phyloP scores from a whole-genome alignment of 1,140 invertebrate genomes.

The Zaprionus ghesquierei region DNA sequence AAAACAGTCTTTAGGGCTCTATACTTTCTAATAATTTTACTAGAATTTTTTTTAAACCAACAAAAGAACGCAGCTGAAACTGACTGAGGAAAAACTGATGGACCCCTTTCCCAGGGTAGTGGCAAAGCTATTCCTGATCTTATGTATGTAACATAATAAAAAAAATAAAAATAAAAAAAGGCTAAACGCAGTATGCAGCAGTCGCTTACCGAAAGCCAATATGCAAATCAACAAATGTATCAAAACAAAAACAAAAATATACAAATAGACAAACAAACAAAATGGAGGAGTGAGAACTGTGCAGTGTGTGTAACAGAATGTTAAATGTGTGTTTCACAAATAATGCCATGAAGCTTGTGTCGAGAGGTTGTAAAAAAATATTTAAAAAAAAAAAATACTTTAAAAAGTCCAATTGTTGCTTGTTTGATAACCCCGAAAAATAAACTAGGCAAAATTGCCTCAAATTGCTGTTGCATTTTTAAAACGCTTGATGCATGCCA shows the following conservation, averaged over 20 bases:
- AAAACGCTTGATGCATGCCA: background rate
- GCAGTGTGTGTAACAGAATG: constrained; percentile 32
- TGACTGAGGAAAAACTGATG: too few species aligned
- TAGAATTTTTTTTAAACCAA: too few species aligned
- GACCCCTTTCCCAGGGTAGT: too few species aligned
- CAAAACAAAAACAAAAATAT: background rate
- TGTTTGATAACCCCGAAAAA: background rate
- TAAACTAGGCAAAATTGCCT: background rate
- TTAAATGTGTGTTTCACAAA: background rate
- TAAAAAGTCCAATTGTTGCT: background rate
- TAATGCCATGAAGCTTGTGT: background rate
- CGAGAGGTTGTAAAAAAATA: background rate
- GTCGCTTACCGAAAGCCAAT: background rate
- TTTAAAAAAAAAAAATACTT: background rate
- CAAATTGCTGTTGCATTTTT: background rate
- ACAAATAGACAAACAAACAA: background rate
- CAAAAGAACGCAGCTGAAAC: too few species aligned
- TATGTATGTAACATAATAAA: background rate
- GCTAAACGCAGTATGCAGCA: background rate
- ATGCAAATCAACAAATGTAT: constrained; percentile 3
- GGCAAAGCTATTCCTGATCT: background rate
- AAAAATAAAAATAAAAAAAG: background rate
- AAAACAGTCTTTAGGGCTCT: too few species aligned
- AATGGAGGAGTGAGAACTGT: constrained; percentile 7
- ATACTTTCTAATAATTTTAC: too few species aligned